Percentiles rank a stretch among this genome's conserved stretches.
Conservation (phyloP, 2,888 invertebrate genomes). For the Blastobasis adustella region DNA sequence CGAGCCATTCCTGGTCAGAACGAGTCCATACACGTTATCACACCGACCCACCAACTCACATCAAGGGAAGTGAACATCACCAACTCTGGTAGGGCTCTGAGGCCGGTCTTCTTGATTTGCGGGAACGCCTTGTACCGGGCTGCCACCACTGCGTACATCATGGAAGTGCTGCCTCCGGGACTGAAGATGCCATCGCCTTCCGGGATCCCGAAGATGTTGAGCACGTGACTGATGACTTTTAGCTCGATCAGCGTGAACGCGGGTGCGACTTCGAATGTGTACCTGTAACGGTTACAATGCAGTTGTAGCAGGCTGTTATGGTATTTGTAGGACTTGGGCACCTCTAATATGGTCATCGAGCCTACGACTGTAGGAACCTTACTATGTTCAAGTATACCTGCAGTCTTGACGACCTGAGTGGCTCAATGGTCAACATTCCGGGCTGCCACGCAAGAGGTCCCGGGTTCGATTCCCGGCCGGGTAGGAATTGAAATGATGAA, state of each 20-base stretch:
- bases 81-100: conserved; percentile 76
- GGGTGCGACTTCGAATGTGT: conserved; percentile 88
- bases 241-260: conserved; percentile 85
- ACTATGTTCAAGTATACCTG: no score
- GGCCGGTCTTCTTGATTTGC: conserved; percentile 79
- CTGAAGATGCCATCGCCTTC: conserved; percentile 85
- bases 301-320: no score
- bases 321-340: no score
- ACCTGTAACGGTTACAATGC: conserved; percentile 53
- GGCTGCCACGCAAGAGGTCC: no score
- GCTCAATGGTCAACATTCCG: no score
- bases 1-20: no score
- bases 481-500: no score
- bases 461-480: no score
- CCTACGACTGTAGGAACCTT: no score
- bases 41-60: conserved; percentile 49
- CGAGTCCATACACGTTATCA: no score
- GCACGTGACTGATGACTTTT: conserved; percentile 75
- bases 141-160: conserved; percentile 84
- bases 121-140: conserved; percentile 82
- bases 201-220: conserved; percentile 77
- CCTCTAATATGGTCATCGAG: no score
- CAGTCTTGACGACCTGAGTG: no score
- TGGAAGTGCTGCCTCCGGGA: conserved; percentile 87
- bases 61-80: conserved; percentile 86